Conservation (phyloP, 2,797 vertebrate genomes). For the Adelosebastes latens region DNA sequence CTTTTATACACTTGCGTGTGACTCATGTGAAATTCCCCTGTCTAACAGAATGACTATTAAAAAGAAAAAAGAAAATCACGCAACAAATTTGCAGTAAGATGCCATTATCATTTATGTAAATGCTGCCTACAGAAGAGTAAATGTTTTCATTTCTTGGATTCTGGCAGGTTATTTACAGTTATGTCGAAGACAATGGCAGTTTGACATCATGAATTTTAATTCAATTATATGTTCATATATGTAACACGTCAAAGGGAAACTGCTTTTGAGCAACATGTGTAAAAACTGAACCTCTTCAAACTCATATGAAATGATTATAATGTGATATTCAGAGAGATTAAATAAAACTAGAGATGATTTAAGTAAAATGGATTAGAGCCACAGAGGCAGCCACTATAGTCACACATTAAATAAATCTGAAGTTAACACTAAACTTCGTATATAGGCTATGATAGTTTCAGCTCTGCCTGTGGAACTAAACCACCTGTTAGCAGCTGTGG, state of each 20-base stretch:
- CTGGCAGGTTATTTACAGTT: conserved; percentile 20
- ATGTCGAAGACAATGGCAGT: not conserved
- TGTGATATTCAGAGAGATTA: not conserved
- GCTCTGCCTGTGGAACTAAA: not conserved
- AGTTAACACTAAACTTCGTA: not conserved
- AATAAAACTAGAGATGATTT: not conserved
- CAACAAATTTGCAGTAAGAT: conserved; percentile 30
- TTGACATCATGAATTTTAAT: not conserved
- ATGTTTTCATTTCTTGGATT: conserved; percentile 17
- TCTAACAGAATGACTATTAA: conserved; percentile 46
- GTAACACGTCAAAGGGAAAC: not conserved
- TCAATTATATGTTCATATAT: not conserved
- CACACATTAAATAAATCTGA: not conserved
- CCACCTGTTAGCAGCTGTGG: too few relatives aligned
- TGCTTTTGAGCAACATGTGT: not conserved
- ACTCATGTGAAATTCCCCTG: conserved; percentile 73
- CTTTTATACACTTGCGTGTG: conserved; percentile 68
- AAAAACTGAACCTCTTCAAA: not conserved
- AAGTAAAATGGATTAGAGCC: not conserved
- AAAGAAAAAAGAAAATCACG: conserved; percentile 47
- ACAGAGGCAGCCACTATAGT: not conserved
- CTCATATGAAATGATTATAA: not conserved
- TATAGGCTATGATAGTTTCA: not conserved
- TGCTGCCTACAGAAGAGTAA: conserved; percentile 57
- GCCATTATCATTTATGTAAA: conserved; percentile 62